phyloP scores from a whole-genome alignment of 2,888 invertebrate genomes.

The Sarcophaga caerulescens region DNA sequence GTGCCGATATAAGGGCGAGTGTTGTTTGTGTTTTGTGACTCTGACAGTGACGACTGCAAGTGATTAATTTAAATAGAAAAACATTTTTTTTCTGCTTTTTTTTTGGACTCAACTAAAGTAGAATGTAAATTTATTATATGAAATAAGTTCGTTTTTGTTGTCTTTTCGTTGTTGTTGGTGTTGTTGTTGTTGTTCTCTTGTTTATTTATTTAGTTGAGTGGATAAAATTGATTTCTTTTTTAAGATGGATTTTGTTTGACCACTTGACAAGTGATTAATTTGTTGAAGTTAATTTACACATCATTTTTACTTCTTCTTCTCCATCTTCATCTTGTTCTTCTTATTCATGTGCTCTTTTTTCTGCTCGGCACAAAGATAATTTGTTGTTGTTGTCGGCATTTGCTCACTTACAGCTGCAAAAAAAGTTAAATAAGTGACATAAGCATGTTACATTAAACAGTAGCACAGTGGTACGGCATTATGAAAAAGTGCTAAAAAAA shows the following conservation, averaged over 20 bases:
- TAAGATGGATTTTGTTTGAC: slow-evolving; percentile 45
- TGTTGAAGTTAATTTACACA: slow-evolving; percentile 47
- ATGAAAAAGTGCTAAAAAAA: too few species aligned
- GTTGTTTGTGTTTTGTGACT: background rate
- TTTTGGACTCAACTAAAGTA: slow-evolving; percentile 49
- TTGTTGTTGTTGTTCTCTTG: background rate
- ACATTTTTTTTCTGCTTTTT: background rate
- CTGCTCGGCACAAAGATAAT: background rate
- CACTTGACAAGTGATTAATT: slow-evolving; percentile 59
- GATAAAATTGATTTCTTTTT: slow-evolving; percentile 40
- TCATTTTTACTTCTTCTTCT: background rate
- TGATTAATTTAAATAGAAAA: slow-evolving; percentile 64
- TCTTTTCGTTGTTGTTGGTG: too few species aligned
- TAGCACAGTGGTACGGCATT: too few species aligned
- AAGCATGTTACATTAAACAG: too few species aligned
- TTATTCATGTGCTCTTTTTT: background rate
- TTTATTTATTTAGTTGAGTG: slow-evolving; percentile 39
- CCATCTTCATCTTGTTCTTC: background rate
- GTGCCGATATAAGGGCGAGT: background rate
- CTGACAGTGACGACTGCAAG: slow-evolving; percentile 35
- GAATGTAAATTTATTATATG: slow-evolving; percentile 6
- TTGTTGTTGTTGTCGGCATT: too few species aligned
- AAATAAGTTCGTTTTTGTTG: background rate
- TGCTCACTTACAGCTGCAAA: too few species aligned
- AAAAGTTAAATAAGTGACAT: too few species aligned